Percentiles rank a stretch among this genome's conserved stretches.
phyloP scores from a whole-genome alignment of 2,797 vertebrate genomes.

The Naso thynnoides region DNA sequence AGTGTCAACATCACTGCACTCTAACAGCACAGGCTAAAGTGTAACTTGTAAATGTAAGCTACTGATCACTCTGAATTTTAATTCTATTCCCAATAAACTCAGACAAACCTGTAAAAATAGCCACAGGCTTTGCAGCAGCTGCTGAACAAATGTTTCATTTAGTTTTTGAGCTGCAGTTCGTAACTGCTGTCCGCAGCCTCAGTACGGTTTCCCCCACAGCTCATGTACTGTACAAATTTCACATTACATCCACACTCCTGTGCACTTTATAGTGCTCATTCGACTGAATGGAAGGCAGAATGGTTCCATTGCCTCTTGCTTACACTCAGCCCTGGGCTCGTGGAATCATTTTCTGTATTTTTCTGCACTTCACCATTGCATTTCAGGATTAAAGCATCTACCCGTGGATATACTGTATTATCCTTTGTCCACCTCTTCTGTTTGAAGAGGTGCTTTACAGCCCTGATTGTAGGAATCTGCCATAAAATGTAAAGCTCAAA shows the following conservation, averaged over 20 bases:
- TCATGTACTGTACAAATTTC: constrained; percentile 43
- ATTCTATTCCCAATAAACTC: background rate
- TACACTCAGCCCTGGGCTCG: constrained; percentile 36
- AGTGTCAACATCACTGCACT: background rate
- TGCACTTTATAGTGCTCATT: constrained; percentile 58
- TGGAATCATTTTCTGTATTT: constrained; percentile 38
- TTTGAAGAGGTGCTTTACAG: constrained; percentile 32
- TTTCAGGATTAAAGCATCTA: constrained; percentile 42
- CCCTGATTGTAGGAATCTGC: background rate
- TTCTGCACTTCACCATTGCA: constrained; percentile 33
- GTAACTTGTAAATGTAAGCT: background rate
- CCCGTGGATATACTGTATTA: constrained; percentile 38
- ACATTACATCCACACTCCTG: constrained; percentile 50
- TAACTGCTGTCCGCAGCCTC: constrained; percentile 42
- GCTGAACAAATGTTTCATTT: background rate
- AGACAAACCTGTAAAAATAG: background rate
- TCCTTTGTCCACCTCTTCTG: constrained; percentile 24
- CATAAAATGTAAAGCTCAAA: constrained; percentile 12
- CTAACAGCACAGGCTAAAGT: background rate
- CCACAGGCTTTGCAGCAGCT: constrained; percentile 12
- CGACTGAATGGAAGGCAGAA: constrained; percentile 53
- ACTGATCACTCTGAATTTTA: background rate
- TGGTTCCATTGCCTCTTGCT: constrained; percentile 43
- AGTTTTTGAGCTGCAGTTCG: constrained; percentile 29
- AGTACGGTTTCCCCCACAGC: constrained; percentile 17